Conservation (phyloP, 2,888 invertebrate genomes). For the Microplitis manilae region DNA sequence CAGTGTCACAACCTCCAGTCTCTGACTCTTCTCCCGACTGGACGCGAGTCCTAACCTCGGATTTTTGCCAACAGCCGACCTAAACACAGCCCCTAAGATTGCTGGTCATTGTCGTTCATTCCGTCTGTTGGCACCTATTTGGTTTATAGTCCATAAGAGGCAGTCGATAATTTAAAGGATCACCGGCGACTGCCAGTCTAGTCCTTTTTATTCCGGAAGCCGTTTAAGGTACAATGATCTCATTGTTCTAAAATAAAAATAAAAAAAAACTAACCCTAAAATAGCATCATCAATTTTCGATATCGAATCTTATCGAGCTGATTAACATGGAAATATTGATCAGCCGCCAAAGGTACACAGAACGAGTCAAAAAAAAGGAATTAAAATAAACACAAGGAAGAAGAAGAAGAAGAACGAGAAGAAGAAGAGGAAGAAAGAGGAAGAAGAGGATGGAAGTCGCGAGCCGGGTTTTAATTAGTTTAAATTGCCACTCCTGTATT, state of each 20-base stretch:
- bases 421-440: conserved; percentile 26
- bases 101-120: too few relatives aligned
- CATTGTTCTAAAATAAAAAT: background rate
- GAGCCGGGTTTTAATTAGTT: conserved; percentile 67
- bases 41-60: too few relatives aligned
- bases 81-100: too few relatives aligned
- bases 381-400: conserved; percentile 15
- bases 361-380: conserved; percentile 45
- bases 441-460: conserved; percentile 46
- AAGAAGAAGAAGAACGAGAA: conserved; percentile 37
- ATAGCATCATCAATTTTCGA: background rate
- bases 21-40: too few relatives aligned
- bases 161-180: background rate
- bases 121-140: too few relatives aligned
- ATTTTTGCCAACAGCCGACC: too few relatives aligned
- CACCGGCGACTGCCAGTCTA: background rate
- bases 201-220: conserved; percentile 10
- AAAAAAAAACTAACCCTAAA: background rate
- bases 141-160: background rate
- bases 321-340: conserved; percentile 4
- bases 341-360: background rate
- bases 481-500: conserved; percentile 61
- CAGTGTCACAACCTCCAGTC: too few relatives aligned
- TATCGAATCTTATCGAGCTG: background rate
- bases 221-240: background rate